Base-by-base conservation (phyloP, 2,113 vertebrate species). In the Pangasianodon hypophthalmus region DNA sequence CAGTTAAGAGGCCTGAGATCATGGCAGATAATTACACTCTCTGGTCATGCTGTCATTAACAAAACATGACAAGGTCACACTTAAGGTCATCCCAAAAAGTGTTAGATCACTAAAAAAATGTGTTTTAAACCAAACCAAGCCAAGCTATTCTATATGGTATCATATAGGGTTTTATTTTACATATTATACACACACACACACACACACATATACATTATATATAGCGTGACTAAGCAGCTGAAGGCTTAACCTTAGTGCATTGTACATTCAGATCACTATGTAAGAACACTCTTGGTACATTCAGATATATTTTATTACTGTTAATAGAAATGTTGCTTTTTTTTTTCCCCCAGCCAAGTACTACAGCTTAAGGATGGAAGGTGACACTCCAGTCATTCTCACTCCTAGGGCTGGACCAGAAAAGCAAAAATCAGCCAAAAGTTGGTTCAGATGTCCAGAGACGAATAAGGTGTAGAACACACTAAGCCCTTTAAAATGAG, bases 401-500 rank as follows among this genome's bases (percentile, higher is more conserved):
- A 50, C 91, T 19, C 95, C 97, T 3, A 46, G 93, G 0, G 94
- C 93, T n/a, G 96, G 95, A 0, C 71, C 87, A 32, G 96, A 96
- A 91, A 95, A 95, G 93, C 90, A 90, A 60, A 97, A 96, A 1
- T 92, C 96, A 11, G 93, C 96, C 91, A 97, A 95, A 58, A 93
- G 94, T 91, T 96, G 97, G 96, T 97, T 98, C 93, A 97, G 96
- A 90, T 99, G 98, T 84, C 95, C 96, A 84, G 94, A 95, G 32
- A 88, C 24, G 0, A 32, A n/a, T 6, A 62, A 19, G 0, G 13
- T 14, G 21, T 48, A 71, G 84, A 71, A 87, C 77, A 88, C 80
- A 89, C 54, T 52, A 93, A 93, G 84, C 87, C 50, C 48, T 71
- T 75, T 8, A 73, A 44, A 4, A 48, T 56, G 0, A 79, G 54